Evolutionary conservation across 2,888 invertebrate genomes (phyloP).

Genomic region (Conistra vaccinii): DNA sequence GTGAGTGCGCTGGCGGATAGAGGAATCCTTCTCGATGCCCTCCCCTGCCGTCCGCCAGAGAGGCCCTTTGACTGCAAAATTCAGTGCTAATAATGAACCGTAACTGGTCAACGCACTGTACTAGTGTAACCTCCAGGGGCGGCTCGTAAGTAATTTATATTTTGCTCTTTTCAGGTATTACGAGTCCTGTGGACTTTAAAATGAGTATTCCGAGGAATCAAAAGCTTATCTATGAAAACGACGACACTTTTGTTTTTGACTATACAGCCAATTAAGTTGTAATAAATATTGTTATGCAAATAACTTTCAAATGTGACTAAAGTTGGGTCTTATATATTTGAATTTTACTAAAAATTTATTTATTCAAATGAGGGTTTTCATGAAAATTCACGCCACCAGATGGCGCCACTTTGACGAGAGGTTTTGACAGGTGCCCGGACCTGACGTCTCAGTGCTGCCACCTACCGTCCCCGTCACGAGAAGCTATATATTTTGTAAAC

Average conservation of each 20-base stretch:
- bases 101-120: not conserved
- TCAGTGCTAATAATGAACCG: too few species aligned
- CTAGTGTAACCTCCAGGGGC: not conserved
- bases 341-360: not conserved
- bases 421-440: too few species aligned
- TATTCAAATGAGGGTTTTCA: not conserved
- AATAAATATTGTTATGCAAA: not conserved
- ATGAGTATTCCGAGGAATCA: slow-evolving; percentile 18
- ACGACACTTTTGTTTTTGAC: slow-evolving; percentile 25
- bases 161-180: slow-evolving; percentile 43
- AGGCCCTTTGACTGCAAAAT: too few species aligned
- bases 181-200: slow-evolving; percentile 43
- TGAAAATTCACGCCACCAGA: too few species aligned
- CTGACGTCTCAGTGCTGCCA: too few species aligned
- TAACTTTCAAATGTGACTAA: slow-evolving; percentile 13
- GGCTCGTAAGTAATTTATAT: not conserved
- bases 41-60: too few species aligned
- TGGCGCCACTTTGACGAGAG: too few species aligned
- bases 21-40: too few species aligned
- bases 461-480: too few species aligned
- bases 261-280: slow-evolving; percentile 13
- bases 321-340: slow-evolving; percentile 27
- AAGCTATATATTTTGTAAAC: too few species aligned
- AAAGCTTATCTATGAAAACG: slow-evolving; percentile 1
- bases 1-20: too few species aligned